Evolutionary conservation across 2,888 invertebrate species (phyloP), one percentile per base, ranked within the genome.

Genomic region (Calameuta filiformis): DNA sequence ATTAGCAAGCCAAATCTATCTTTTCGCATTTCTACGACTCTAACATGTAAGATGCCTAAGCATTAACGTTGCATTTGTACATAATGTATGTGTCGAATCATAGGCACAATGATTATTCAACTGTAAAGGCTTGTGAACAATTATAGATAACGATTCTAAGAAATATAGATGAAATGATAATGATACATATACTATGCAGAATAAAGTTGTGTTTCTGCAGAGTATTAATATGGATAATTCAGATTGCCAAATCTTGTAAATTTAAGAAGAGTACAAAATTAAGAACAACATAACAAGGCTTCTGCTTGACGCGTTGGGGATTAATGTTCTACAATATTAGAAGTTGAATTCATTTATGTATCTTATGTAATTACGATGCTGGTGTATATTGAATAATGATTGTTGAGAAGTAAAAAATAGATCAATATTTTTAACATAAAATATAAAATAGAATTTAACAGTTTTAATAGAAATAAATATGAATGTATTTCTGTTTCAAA

Each of bases 1-100:
- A 71, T 71, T 71, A 34, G 71, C 71, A 71, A 71, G 71, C 34
- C 34, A 71, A 71, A 31, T 71, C 56, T 56, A 56, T 56, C 56
- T 56, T 56, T 56, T 56, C 56, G 23, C 56, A 23, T 23, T 56
- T 56, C 56, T 56, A 56, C 23, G 15, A 9, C 56, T 56, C 40
- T 15, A 40, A 40, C 40, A 40, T 15, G 15, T 40, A 23, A 40
- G 23, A 15, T 40, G 40, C 40, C 40, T 56, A 56, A 23, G 23
- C 56, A 56, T 9, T 56, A 56, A 56, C 23, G 15, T 9, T 56
- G 56, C 23, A 23, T 56, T 56, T 56, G 56, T 23, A 23, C 56
- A 56, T 56, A 56, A 56, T 56, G 56, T 23, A 9, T 56, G 56
- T 56, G 23, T 23, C 9, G 56, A 56, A 56, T 9, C 9, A 56